Base-by-base conservation (phyloP, 2,797 vertebrate species). In the Delichon dasypus region DNA sequence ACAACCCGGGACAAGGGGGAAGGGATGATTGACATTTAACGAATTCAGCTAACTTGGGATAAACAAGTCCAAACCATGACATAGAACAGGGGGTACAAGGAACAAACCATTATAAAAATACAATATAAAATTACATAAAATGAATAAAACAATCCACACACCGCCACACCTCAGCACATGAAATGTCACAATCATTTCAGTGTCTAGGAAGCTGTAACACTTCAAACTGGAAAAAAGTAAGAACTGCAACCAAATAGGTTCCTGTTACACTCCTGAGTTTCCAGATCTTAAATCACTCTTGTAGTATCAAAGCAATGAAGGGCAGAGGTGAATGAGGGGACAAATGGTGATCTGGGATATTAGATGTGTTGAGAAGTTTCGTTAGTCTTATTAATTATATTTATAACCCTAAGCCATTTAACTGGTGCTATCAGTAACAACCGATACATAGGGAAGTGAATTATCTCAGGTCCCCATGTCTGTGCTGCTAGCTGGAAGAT, bases 341-440 rank as follows among this genome's bases (percentile, higher is more conserved):
- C 97, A 95, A 73, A 90, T 93, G 77, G 80, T 98, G 97, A 97
- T 98, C 95, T 96, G 96, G 85, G 94, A 97, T 98, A 97, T 98
- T 97, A 98, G 97, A 96, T 97, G 77, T 93, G 78, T 95, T 96
- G 92, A 97, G 95, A 98, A 98, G 95, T 96, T 97, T 97, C 76
- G 66, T 96, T 96, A 88, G 80, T 90, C 96, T 95, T 97, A 98
- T 98, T 97, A 97, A 96, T 98, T 95, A 97, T 98, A 98, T 98
- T 98, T 98, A 98, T 98, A 98, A 97, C 97, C 89, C 61, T 78
- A 60, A 95, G 88, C 96, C 95, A 96, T 98, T 98, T 98, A 98
- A 98, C 97, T 90, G 88, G 82, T 88, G 94, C 95, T 94, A 80
- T 95, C 81, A 84, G 71, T 75, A 94, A 90, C 77, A 86, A 30